These are phyloP conservation scores for Zaprionus ornatus DNA, from an alignment of 1,140 invertebrate species.

Conservation along the genomic window DNA sequence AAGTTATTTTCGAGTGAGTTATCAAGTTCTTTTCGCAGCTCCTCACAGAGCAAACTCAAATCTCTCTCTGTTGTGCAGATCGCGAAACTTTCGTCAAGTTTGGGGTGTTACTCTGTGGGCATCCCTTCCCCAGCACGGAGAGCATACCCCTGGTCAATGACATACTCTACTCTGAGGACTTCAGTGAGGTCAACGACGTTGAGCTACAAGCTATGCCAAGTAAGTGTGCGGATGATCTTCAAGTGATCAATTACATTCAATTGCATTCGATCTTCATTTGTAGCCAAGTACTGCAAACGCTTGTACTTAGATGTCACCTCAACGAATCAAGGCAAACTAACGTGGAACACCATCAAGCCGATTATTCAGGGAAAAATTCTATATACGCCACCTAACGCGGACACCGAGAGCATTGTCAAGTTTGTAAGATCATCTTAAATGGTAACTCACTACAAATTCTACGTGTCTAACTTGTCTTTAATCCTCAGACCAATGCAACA, in stretches of 20 bases:
- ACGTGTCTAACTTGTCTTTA: neutral
- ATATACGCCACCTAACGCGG: constrained; percentile 85
- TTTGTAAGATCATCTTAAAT: constrained; percentile 77
- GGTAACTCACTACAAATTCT: neutral
- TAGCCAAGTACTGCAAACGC: constrained; percentile 87
- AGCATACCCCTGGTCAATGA: constrained; percentile 83
- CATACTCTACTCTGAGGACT: constrained; percentile 85
- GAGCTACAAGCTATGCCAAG: constrained; percentile 87
- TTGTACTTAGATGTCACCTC: constrained; percentile 86
- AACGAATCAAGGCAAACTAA: constrained; percentile 87
- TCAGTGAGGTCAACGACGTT: constrained; percentile 80
- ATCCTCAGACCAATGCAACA: constrained; percentile 85
- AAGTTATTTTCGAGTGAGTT: constrained; percentile 75
- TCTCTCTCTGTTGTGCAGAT: constrained; percentile 43
- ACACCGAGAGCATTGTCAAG: constrained; percentile 85
- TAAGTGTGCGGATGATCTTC: constrained; percentile 73
- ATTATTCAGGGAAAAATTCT: constrained; percentile 87
- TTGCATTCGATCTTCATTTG: neutral
- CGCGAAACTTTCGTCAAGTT: constrained; percentile 83
- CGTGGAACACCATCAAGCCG: constrained; percentile 88
- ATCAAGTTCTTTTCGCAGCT: neutral
- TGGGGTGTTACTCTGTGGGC: constrained; percentile 87
- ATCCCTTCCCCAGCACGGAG: constrained; percentile 84
- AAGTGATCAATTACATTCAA: neutral
- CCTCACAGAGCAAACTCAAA: neutral